Base-by-base conservation (phyloP, 2,113 vertebrate genomes). In the Scomber colias region DNA sequence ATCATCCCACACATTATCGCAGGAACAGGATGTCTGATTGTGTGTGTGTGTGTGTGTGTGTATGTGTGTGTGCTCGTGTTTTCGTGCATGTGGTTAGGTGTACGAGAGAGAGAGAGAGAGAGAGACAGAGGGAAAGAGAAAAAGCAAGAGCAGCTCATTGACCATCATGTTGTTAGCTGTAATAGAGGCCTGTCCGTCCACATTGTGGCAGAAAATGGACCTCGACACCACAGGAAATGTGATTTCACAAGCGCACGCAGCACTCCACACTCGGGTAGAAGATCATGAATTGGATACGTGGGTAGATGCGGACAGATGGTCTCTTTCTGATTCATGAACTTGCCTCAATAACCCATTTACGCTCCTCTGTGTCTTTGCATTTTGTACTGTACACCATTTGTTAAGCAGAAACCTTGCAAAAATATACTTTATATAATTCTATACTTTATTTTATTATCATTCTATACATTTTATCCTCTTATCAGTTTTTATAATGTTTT, bases 231-330 rank as follows among this genome's bases (percentile, higher is more conserved):
- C 54, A 40, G 64, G 67, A 84, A 85, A 77, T 81, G 74, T 77
- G 68, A 79, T 87, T 84, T 75, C 69, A 68, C 75, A 78, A 62
- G 84, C 31, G 63, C 71, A 66, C 15, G 35, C 35, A 56, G 61
- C 30, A 45, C 62, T 62, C 67, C 60, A 66, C 83, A 77, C 81
- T n/a, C 1, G 12, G 17, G 48, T 15, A 44, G 71, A 70, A 84
- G 56, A 75, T 79, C 19, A 6, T 75, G 78, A 61, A 61, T 35
- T n/a, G 56, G 72, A 80, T 85, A 50, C 35, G 60, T 83, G 76
- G 66, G 76, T 46, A 76, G 70, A 30, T 16, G 3, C 50, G 79
- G 72, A 81, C 89, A 89, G 85, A 91, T 86, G 87, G 81, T 84
- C 55, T 57, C 69, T 70, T 79, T 79, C 77, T 61, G 83, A 84